A percentile compares a stretch with the other conserved stretches of the same genome.
Evolutionary conservation across 1,140 invertebrate genomes (phyloP).

Genomic region (Ceratitis capitata): DNA sequence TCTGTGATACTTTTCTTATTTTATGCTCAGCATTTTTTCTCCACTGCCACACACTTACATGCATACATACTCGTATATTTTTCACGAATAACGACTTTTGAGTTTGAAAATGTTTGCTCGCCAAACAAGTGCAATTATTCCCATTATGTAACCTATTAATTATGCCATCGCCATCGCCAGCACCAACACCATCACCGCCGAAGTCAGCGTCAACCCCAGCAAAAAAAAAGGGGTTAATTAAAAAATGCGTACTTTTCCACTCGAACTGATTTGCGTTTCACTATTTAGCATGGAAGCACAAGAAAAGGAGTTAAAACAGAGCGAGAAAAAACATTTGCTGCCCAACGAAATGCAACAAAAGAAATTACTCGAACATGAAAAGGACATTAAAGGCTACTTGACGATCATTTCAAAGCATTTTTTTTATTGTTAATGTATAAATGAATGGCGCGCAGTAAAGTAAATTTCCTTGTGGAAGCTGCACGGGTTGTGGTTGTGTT

Average conservation of each 20-base stretch:
- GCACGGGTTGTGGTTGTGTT: neutral
- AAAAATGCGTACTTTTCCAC: neutral
- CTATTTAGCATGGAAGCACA: neutral
- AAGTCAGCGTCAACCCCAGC: no score
- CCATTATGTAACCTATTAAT: conserved; percentile 37
- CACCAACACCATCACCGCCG: neutral
- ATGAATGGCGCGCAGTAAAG: neutral
- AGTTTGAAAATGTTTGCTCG: neutral
- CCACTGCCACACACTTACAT: neutral
- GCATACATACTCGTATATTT: neutral
- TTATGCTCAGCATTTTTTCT: neutral
- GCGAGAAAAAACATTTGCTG: neutral
- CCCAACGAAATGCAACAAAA: conserved; percentile 21
- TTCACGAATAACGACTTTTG: neutral
- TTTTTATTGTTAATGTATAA: conserved; percentile 22
- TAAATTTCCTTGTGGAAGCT: neutral
- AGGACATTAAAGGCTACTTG: conserved; percentile 35
- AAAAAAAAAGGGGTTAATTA: conserved; percentile 23
- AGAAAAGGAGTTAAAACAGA: neutral
- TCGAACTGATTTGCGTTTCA: conserved; percentile 17
- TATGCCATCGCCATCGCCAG: neutral
- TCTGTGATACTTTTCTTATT: neutral
- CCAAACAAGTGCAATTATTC: conserved; percentile 39
- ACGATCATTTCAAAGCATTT: conserved; percentile 18
- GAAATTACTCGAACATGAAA: conserved; percentile 36